These are phyloP conservation scores for Drosophila kambysellisi DNA, from an alignment of 2,888 invertebrate genomes.

Conservation along the genomic window DNA sequence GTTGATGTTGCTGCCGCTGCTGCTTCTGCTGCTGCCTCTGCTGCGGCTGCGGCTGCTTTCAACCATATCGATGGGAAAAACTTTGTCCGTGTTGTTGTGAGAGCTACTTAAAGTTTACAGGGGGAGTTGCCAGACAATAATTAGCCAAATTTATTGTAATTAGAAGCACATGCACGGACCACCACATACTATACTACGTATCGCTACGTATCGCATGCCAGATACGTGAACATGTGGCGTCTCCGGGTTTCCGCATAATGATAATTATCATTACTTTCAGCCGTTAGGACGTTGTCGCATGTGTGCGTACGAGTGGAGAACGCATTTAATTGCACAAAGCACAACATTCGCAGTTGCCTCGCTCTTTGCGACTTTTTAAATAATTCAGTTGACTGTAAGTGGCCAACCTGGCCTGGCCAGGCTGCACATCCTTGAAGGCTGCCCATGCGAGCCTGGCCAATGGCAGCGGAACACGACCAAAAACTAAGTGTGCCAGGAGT, in stretches of 20 bases:
- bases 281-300: constrained; percentile 44
- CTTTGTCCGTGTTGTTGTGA: constrained; percentile 63
- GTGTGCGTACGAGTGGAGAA: constrained; percentile 74
- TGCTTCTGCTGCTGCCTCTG: constrained; percentile 14
- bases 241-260: constrained; percentile 52
- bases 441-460: constrained; percentile 46
- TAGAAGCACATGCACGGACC: constrained; percentile 70
- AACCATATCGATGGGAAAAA: constrained; percentile 70
- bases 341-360: constrained; percentile 55
- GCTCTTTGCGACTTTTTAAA: constrained; percentile 77
- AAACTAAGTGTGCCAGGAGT: constrained; percentile 8
- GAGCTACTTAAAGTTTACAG: constrained; percentile 73
- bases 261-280: constrained; percentile 50
- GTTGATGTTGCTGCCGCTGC: not conserved
- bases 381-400: constrained; percentile 72
- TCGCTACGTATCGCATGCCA: constrained; percentile 2
- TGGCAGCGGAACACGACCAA: constrained; percentile 29
- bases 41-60: constrained; percentile 32
- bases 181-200: not conserved
- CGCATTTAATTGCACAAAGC: constrained; percentile 80
- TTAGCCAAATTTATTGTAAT: constrained; percentile 82
- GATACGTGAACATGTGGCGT: constrained; percentile 39
- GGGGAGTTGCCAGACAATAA: constrained; percentile 73
- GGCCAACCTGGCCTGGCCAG: constrained; percentile 32
- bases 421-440: constrained; percentile 46